These are phyloP conservation scores for Rhinolophus sinicus DNA, from an alignment of 2,113 vertebrate genomes.

Conservation along the genomic window DNA sequence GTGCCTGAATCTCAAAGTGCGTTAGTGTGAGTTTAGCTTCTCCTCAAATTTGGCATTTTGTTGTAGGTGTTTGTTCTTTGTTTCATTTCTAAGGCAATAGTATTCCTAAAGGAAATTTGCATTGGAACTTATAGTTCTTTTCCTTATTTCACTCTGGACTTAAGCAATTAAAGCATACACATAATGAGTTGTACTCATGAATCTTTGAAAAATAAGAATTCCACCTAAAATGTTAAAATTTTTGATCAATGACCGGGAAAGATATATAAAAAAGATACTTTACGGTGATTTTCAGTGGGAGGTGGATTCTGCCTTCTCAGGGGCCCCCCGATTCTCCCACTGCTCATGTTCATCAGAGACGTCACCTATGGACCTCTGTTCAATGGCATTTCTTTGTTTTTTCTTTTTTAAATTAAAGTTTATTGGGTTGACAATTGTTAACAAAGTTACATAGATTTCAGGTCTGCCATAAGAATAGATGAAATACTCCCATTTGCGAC, in stretches of 20 bases:
- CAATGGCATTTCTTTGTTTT: fast-evolving
- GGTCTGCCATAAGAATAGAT: too few species aligned
- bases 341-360: too few species aligned
- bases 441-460: too few species aligned
- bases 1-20: neutral
- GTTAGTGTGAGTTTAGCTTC: fast-evolving
- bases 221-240: neutral
- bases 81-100: neutral
- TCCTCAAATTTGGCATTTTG: neutral
- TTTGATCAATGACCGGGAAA: neutral
- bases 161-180: neutral
- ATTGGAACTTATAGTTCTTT: neutral
- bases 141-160: neutral
- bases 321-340: fast-evolving
- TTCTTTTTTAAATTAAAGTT: too few species aligned
- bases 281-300: fast-evolving
- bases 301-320: too few species aligned
- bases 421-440: neutral
- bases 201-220: neutral
- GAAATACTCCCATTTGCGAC: too few species aligned
- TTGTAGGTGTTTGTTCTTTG: neutral
- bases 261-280: neutral
- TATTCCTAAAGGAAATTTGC: neutral
- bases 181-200: neutral
- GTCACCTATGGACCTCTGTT: fast-evolving